Evolutionary conservation across 2,888 invertebrate species (phyloP), one percentile per base, ranked within the genome.

Genomic region (Imbricaverruca yamaguchii): DNA sequence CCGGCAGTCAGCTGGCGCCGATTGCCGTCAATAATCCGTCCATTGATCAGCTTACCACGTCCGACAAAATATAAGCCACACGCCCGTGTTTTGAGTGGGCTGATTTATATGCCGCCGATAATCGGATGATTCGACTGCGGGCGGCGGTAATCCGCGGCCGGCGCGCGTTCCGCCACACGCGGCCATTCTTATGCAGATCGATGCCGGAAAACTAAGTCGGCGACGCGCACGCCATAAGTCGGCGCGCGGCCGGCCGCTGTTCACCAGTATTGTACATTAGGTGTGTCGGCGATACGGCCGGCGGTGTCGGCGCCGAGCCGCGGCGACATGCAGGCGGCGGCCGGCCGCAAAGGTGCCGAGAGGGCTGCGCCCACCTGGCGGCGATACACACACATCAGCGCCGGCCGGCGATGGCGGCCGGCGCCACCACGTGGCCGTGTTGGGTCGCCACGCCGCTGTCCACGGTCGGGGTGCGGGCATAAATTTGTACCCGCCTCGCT

Each of bases 1-100:
- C 69, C 39, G 13, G 39, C 69, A 10, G 65, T 18, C 61, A 7
- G 65, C 25, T 25, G 67, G 25, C 65, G 65, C 23, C 67, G 25
- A 25, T 11, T 25, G 67, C 13, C 67, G 67, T 12, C 74, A 53
- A 25, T 74, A 74, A 74, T 74, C 74, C 74, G 59, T 8, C 15
- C 74, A 53, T 53, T 74, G 74, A 74, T 74, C 74, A 53, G 74
- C 74, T 74, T 74, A 74, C 74, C 0, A 18, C 11, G 53, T 12
- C 53, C 74, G 74, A 74, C 74, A 74, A 74, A 74, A 74, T 74
- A 53, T 39, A 74, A 74, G 74, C 74, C 74, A 74, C 74, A 74
- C 74, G 74, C 25, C 39, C 53, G 74, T 74, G 74, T 74, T 74
- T 74, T 74, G 74, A 74, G 74, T 53, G 74, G 39, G 74, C 53